Base-by-base conservation (phyloP, 2,113 vertebrate species). In the Bufo bufo region DNA sequence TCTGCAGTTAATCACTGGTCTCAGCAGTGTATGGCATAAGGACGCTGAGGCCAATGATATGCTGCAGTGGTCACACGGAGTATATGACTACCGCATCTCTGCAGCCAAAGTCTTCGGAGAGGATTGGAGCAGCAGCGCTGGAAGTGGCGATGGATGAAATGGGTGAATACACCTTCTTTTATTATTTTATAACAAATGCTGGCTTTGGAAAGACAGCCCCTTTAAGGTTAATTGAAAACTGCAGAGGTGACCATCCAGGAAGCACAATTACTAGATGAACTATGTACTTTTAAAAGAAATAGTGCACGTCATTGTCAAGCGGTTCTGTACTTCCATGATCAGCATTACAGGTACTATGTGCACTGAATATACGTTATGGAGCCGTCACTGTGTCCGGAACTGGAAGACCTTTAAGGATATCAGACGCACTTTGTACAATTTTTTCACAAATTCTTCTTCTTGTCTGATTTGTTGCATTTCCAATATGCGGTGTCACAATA, bases 401-500 rank as follows among this genome's bases (percentile, higher is more conserved):
- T 19, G 71, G 58, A 2, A 84, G 33, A 43, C 87, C 87, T 47
- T 84, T 88, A 66, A 88, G 19, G 17, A 88, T 66, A 16, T n/a
- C 71, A 77, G 58, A 43, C 47, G 87, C 87, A 86, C 92, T 93
- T 89, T 85, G 72, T 82, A 85, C 89, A 75, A 91, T 72, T 86
- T 90, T 90, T 85, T 93, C 89, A 69, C 91, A 91, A 72, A 93
- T 84, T 85, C 66, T 91, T 33, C 10, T 20, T 33, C 47, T 65
- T 33, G 91, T 16, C 52, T 90, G 91, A 65, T 91, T 87, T 69
- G 91, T 93, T 82, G 78, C 91, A 85, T 23, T 87, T 86, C 93
- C 91, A 0, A 92, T 66, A 56, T 94, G 94, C 89, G 93, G 93
- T 0, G 88, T 94, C 90, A 93, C 8, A 84, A 88, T 87, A 71